Evolutionary conservation across 2,888 invertebrate genomes (phyloP).

Genomic region (Orthosia incerta): DNA sequence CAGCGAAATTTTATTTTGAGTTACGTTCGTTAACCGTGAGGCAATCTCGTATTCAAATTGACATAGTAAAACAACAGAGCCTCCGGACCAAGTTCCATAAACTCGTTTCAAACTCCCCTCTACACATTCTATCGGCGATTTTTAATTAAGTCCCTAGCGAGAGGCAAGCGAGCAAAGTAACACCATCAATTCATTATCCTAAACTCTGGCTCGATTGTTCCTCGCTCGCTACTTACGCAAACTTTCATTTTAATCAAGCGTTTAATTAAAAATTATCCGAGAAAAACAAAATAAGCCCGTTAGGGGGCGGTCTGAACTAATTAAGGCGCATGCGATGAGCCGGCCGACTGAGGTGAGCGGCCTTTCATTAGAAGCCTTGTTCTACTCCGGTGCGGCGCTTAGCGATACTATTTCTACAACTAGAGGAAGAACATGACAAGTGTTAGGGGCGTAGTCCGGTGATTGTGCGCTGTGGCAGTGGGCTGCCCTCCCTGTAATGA

Average conservation of each 20-base stretch:
- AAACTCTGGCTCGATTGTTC: slow-evolving; percentile 91
- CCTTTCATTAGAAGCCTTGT: slow-evolving; percentile 88
- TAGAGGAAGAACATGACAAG: slow-evolving; percentile 82
- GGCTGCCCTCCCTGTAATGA: slow-evolving; percentile 62
- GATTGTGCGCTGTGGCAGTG: slow-evolving; percentile 47
- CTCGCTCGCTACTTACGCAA: slow-evolving; percentile 91
- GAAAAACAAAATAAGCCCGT: slow-evolving; percentile 91
- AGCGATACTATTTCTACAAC: slow-evolving; percentile 83
- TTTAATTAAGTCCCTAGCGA: slow-evolving; percentile 91
- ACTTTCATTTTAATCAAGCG: slow-evolving; percentile 91
- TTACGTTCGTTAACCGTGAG: slow-evolving; percentile 73
- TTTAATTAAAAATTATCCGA: slow-evolving; percentile 91
- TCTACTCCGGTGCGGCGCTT: slow-evolving; percentile 85
- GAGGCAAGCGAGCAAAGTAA: slow-evolving; percentile 89
- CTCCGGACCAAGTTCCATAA: slow-evolving; percentile 88
- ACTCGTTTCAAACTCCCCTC: slow-evolving; percentile 89
- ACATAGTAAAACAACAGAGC: slow-evolving; percentile 90
- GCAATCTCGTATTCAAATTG: slow-evolving; percentile 90
- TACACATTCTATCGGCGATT: slow-evolving; percentile 91
- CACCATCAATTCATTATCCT: slow-evolving; percentile 91
- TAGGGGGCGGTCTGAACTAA: slow-evolving; percentile 90
- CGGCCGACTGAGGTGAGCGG: slow-evolving; percentile 87
- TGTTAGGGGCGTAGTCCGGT: slow-evolving; percentile 74
- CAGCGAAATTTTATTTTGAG: slow-evolving; percentile 64
- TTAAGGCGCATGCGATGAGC: slow-evolving; percentile 90